A percentile compares a stretch with the other conserved stretches of the same genome.
phyloP scores from a whole-genome alignment of 2,797 vertebrate genomes.

The Synaphobranchus kaupii region DNA sequence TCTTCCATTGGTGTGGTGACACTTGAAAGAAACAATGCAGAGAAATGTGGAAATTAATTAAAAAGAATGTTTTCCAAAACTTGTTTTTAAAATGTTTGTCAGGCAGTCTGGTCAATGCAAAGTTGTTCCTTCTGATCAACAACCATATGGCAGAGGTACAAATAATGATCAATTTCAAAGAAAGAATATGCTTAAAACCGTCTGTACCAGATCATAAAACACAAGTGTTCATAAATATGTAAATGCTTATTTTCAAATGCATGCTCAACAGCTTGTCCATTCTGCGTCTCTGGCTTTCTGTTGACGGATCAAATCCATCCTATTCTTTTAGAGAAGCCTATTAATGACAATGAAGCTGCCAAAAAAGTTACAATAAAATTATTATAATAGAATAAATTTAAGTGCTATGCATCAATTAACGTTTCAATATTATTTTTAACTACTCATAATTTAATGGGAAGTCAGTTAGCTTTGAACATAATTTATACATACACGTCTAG shows the following conservation, averaged over 20 bases:
- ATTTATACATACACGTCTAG: neutral
- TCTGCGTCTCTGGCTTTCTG: neutral
- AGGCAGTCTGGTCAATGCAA: constrained; percentile 55
- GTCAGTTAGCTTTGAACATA: neutral
- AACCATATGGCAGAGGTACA: constrained; percentile 56
- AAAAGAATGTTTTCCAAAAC: constrained; percentile 45
- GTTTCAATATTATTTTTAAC: neutral
- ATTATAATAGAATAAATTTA: constrained; percentile 5
- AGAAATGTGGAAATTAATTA: constrained; percentile 62
- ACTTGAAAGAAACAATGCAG: constrained; percentile 47
- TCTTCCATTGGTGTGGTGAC: constrained; percentile 53
- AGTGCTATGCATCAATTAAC: neutral
- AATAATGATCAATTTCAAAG: constrained; percentile 26
- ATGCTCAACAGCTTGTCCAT: constrained; percentile 21
- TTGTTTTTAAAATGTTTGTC: constrained; percentile 59
- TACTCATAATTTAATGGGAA: no score
- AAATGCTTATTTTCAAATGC: constrained; percentile 51
- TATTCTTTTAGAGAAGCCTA: neutral
- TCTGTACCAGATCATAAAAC: constrained; percentile 55
- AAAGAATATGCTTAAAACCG: constrained; percentile 55
- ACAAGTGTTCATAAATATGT: constrained; percentile 67
- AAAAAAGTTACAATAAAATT: constrained; percentile 7
- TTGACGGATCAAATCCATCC: neutral
- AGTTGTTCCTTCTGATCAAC: constrained; percentile 55
- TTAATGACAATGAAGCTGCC: constrained; percentile 9